A percentile compares a stretch with the other conserved stretches of the same genome.
These are phyloP conservation scores for Zoanthus gigantus DNA, from an alignment of 92 coral and sea anemone genomes.

Conservation along the genomic window DNA sequence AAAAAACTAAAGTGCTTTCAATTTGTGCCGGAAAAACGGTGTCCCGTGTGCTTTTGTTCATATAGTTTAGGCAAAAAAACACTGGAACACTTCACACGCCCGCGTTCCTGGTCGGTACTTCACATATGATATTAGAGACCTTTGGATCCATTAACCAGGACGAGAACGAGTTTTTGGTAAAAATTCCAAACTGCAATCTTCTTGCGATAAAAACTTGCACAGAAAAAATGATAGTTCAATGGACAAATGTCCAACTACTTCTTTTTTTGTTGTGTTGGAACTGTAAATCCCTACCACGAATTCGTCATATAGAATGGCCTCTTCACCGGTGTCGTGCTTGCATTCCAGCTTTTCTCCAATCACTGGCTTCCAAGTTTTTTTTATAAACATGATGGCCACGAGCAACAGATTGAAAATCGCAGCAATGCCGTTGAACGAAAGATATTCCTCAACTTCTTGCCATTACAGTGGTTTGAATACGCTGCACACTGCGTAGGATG, in stretches of 20 bases:
- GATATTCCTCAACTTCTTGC: constrained; percentile 57
- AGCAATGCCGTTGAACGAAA: constrained; percentile 47
- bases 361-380: constrained; percentile 55
- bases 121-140: too few species aligned
- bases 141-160: too few species aligned
- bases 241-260: constrained; percentile 43
- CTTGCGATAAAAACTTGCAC: constrained; percentile 40
- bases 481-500: neutral
- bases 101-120: too few species aligned
- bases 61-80: too few species aligned
- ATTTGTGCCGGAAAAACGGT: too few species aligned
- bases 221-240: constrained; percentile 38
- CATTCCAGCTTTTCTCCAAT: constrained; percentile 10
- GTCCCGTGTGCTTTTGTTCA: too few species aligned
- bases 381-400: constrained; percentile 59
- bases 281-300: neutral
- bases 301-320: neutral
- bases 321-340: too few species aligned
- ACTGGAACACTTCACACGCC: too few species aligned
- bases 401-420: constrained; percentile 58
- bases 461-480: constrained; percentile 18
- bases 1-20: too few species aligned
- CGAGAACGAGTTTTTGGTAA: constrained; percentile 6
- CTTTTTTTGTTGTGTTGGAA: constrained; percentile 3
- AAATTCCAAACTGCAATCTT: constrained; percentile 45